A percentile compares a stretch with the other conserved stretches of the same genome.
phyloP scores from a whole-genome alignment of 2,113 vertebrate genomes.

The Neofelis nebulosa region DNA sequence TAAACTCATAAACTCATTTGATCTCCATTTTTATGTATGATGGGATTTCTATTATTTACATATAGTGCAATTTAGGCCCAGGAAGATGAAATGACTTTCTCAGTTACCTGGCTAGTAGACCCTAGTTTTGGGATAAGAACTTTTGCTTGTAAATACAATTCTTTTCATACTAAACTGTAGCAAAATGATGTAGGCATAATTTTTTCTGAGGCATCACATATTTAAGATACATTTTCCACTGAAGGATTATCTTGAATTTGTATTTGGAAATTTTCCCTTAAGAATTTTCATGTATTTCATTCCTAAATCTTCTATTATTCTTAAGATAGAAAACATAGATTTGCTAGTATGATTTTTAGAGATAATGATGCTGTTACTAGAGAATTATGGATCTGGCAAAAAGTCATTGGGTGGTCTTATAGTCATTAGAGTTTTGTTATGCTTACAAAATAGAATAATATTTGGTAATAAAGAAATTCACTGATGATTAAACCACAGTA shows the following conservation, averaged over 20 bases:
- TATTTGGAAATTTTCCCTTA: neutral
- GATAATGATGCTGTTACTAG: neutral
- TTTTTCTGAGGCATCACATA: neutral
- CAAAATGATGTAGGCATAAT: neutral
- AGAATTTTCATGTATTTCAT: neutral
- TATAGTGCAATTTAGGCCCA: neutral
- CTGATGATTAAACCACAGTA: neutral
- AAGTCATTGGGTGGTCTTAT: neutral
- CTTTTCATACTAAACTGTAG: neutral
- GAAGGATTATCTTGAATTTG: neutral
- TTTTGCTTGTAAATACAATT: neutral
- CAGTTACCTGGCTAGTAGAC: neutral
- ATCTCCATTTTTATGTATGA: neutral
- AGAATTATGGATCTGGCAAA: neutral
- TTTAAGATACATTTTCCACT: neutral
- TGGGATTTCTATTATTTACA: neutral
- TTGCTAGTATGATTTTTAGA: neutral
- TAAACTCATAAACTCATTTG: neutral
- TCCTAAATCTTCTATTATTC: neutral
- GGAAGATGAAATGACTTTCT: neutral
- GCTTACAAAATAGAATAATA: neutral
- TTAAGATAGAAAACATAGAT: neutral
- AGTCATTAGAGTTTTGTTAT: neutral
- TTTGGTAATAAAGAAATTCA: neutral
- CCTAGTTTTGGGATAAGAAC: neutral